Evolutionary conservation across 2,888 invertebrate genomes (phyloP), one percentile per base, ranked within the genome.

Genomic region (Cataglyphis altisquamis): DNA sequence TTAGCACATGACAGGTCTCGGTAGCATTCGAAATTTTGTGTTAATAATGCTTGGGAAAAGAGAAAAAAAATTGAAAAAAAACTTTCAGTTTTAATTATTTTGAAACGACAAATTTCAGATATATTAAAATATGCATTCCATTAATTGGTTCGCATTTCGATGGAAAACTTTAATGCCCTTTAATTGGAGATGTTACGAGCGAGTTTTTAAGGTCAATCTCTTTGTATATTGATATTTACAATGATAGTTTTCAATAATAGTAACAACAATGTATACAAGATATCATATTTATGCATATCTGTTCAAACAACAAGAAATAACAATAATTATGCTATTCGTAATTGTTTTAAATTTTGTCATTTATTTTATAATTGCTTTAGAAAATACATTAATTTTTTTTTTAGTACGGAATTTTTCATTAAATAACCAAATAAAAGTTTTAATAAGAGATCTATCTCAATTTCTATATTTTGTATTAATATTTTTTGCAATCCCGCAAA

Each of bases 1-100:
- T 45, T 36, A 39, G 25, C 67, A 32, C 21, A 21, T 60, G 70
- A 78, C 78, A 80, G 78, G 72, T 72, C 57, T 62, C 72, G 72
- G 72, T 72, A 80, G 72, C 78, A 45, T 80, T 62, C 6, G n/a
- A 36, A 80, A 62, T 48, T 80, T 45, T 36, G 45, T 32, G 1
- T 70, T 62, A 62, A 70, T 36, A 18, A 48, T 45, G 70, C 57
- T 45, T 21, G 68, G 29, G n/a, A 32, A 48, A 45, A 48, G 4
- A 15, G 15, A 18, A 57, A n/a, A 57, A 21, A 10, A 3, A n/a
- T 29, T 32, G 15, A 15, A 55, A 41, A 32, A 21, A 55, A n/a
- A n/a, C 8, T 32, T 32, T 45, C 1, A 21, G 10, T 21, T 41
- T 25, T n/a, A 41, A 55, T 41, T 57, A 41, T 77, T 77, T 3